Base-by-base conservation (phyloP, 2,113 vertebrate species). In the Pitta sordida region DNA sequence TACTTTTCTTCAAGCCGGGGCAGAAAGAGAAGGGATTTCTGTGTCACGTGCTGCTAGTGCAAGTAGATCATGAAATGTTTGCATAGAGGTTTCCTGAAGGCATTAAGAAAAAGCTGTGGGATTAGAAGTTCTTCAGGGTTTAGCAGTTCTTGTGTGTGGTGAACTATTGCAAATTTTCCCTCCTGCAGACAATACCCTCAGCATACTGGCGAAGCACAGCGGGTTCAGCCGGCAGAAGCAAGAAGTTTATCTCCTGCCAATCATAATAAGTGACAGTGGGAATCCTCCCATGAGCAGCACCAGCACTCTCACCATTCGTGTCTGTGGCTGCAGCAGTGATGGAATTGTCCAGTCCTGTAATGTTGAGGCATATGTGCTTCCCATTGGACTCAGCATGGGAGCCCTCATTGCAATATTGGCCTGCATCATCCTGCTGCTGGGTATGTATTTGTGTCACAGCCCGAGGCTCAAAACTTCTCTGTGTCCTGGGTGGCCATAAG, bases 371-470 rank as follows among this genome's bases (percentile, higher is more conserved):
- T 99, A 99, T 8, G 98, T 99, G 36, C 98, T 99, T 71, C 99
- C 99, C 2, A 99, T 99, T n/a, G 99, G 99, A 37, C 99, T 99
- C 88, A 99, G 99, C 89, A 99, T 99, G 99, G 99, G 99, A 48
- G 99, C 99, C 43, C 98, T 99, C 82, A 99, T 99, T 80, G 99
- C 99, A 65, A 99, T 99, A 95, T 96, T 99, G 83, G 99, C 99
- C 21, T 99, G 99, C 96, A 99, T 99, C 94, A 98, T 99, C 95
- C 97, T 99, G 79, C 97, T 99, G 37, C 97, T 99, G 86, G 99
- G 99, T 99, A 98, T 3, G 98, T 97, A 95, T 86, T 75, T 14
- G 2, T 77, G 83, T 70, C 80, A 46, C 19, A 39, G 13, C 5
- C 32, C 44, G 27, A 26, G 36, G 44, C 36, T 48, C 39, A 60